These are phyloP conservation scores for Scartelaos histophorus DNA, from an alignment of 2,113 vertebrate genomes.

Conservation along the genomic window DNA sequence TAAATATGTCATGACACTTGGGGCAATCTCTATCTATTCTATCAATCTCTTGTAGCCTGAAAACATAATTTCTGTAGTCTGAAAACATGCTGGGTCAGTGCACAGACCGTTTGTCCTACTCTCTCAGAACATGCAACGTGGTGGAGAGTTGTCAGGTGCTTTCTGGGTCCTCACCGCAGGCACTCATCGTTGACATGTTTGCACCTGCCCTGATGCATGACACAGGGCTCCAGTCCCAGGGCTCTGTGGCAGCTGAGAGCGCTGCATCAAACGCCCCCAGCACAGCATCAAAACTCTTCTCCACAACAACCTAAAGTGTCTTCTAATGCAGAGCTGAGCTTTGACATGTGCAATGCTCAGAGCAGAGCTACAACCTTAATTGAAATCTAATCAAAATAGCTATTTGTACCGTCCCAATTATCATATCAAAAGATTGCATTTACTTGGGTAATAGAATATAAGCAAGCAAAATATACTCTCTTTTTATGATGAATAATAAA, in stretches of 20 bases:
- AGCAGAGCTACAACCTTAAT: background rate
- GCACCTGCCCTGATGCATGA: conserved; percentile 48
- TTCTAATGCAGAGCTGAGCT: conserved; percentile 12
- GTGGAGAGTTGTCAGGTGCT: conserved; percentile 53
- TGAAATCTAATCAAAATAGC: background rate
- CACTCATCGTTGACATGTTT: conserved; percentile 53
- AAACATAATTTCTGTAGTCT: conserved; percentile 48
- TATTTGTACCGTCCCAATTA: background rate
- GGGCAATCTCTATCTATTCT: too few relatives aligned
- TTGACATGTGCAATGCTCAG: conserved; percentile 23
- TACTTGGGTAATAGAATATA: background rate
- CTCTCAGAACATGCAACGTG: conserved; percentile 32
- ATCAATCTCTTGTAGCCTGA: conserved; percentile 12
- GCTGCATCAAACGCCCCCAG: conserved; percentile 24
- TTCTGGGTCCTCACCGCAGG: conserved; percentile 44
- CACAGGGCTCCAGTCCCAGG: conserved; percentile 46
- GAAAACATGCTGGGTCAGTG: conserved; percentile 19
- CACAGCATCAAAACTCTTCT: conserved; percentile 48
- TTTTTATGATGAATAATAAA: too few relatives aligned
- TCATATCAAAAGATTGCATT: background rate
- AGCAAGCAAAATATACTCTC: background rate
- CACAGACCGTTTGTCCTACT: conserved; percentile 33
- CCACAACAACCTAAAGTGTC: conserved; percentile 14
- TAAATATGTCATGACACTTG: too few relatives aligned
- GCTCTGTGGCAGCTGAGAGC: conserved; percentile 41